Base-by-base conservation (phyloP, 2,113 vertebrate species). In the Oxygymnocypris stewartii region DNA sequence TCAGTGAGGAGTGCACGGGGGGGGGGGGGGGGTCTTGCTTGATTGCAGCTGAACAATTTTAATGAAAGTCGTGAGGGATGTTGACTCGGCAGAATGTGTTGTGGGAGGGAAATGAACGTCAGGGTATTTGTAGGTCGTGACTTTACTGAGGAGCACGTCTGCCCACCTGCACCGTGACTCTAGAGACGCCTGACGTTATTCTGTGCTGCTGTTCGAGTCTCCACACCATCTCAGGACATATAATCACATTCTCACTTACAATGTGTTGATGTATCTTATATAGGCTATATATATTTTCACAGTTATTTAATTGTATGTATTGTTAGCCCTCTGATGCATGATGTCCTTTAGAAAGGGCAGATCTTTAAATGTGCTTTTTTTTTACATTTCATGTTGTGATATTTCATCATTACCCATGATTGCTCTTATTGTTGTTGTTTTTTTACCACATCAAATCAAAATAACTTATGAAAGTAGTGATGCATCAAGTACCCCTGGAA, bases 141-240 rank as follows among this genome's bases (percentile, higher is more conserved):
- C 85, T 84, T 90, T 74, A 85, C 44, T 86, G 85, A 87, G 90
- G 87, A 79, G 63, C 86, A 80, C 77, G 89, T 89, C 18, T 90
- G 85, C 86, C 80, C 75, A 86, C 75, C 73, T 86, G 81, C 35
- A 47, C 65, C 88, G 85, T 85, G 87, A 89, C 73, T 86, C 35
- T 23, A 84, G 1, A 28, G 25, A 31, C 5, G 5, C 31, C 25
- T 40, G 4, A 11, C 35, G 40, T 40, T 71, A 40, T 40, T 71
- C 35, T 71, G 67, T 11, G 35, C 35, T 40, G 16, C 8, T 71
- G 18, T 20, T 40, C 16, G 7, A 31, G 28, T 31, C 28, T 31
- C 28, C 28, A 31, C 28, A 31, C 28, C 28, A 2, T 14, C 49
- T 16, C 28, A 28, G 25, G 25, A 67, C 63, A 3, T 28, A 31